phyloP scores from a whole-genome alignment of 2,797 vertebrate genomes.

The Urosaurus nigricauda region DNA sequence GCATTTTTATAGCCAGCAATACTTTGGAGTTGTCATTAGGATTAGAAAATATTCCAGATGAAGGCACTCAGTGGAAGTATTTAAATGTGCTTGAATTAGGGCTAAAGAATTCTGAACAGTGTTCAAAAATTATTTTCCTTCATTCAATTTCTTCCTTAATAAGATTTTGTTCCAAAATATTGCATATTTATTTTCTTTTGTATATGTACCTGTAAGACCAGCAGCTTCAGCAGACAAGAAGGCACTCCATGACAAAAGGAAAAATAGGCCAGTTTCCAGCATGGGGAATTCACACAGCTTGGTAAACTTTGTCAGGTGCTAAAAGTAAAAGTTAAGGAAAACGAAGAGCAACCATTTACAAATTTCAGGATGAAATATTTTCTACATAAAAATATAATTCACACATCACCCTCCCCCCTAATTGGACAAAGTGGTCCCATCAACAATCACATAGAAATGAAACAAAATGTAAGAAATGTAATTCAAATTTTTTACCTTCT shows the following conservation, averaged over 20 bases:
- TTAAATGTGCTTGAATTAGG: too few relatives aligned
- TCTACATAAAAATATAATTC: not conserved
- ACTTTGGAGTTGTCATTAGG: too few relatives aligned
- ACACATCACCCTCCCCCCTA: not conserved
- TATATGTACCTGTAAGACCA: slow-evolving; percentile 85
- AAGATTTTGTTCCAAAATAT: not conserved
- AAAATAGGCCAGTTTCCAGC: slow-evolving; percentile 87
- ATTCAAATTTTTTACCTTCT: not conserved
- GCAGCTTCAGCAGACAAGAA: slow-evolving; percentile 88
- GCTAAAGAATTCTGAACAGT: not conserved
- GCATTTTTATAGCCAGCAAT: too few relatives aligned
- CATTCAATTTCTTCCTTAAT: not conserved
- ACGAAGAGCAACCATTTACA: slow-evolving; percentile 50
- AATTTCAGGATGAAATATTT: slow-evolving; percentile 35
- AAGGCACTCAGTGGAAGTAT: too few relatives aligned
- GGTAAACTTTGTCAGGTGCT: slow-evolving; percentile 89
- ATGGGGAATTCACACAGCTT: slow-evolving; percentile 84
- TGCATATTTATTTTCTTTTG: not conserved
- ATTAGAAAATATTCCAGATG: too few relatives aligned
- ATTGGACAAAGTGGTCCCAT: not conserved
- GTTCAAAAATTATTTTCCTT: not conserved
- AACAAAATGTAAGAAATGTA: not conserved
- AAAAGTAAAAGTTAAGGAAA: slow-evolving; percentile 80
- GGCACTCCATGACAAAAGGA: slow-evolving; percentile 89
- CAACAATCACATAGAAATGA: not conserved